Percentiles rank a stretch among this genome's conserved stretches.
Evolutionary conservation across 2,888 invertebrate species (phyloP).

Genomic region (Kryphioiulus occultus): DNA sequence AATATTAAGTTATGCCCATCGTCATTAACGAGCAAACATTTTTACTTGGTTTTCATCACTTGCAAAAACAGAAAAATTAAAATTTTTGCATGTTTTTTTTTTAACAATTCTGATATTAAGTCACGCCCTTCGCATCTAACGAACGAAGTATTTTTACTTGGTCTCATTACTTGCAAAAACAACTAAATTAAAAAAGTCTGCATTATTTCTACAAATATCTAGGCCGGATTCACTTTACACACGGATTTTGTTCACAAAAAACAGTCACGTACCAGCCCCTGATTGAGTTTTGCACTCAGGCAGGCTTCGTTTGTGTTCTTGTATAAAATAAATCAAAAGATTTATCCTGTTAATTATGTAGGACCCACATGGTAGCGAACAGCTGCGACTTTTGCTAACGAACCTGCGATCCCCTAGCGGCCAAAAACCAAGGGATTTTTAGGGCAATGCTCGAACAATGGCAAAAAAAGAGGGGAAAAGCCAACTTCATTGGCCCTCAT

Average conservation of each 20-base stretch:
- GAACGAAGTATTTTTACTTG: neutral
- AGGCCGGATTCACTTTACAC: too few relatives aligned
- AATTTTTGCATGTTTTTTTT: too few relatives aligned
- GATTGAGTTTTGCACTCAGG: constrained; percentile 27
- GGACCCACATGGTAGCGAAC: neutral
- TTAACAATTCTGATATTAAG: too few relatives aligned
- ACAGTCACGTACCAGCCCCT: neutral
- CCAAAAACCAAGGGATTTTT: neutral
- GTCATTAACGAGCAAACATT: too few relatives aligned
- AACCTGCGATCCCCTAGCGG: neutral
- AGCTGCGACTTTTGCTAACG: neutral
- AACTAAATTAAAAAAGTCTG: neutral
- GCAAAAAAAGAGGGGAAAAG: neutral
- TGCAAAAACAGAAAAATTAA: too few relatives aligned
- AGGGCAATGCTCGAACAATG: neutral
- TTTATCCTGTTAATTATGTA: constrained; percentile 31
- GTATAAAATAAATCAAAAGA: constrained; percentile 37
- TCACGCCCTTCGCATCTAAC: too few relatives aligned
- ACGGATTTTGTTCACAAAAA: neutral
- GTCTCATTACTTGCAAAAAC: neutral
- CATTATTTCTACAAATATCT: neutral
- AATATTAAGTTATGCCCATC: too few relatives aligned
- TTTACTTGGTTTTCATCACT: too few relatives aligned
- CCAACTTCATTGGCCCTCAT: neutral
- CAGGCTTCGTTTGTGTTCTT: constrained; percentile 20